A percentile compares a stretch with the other conserved stretches of the same genome.
phyloP scores from a whole-genome alignment of 2,888 invertebrate species.

The Micropterix aruncella region DNA sequence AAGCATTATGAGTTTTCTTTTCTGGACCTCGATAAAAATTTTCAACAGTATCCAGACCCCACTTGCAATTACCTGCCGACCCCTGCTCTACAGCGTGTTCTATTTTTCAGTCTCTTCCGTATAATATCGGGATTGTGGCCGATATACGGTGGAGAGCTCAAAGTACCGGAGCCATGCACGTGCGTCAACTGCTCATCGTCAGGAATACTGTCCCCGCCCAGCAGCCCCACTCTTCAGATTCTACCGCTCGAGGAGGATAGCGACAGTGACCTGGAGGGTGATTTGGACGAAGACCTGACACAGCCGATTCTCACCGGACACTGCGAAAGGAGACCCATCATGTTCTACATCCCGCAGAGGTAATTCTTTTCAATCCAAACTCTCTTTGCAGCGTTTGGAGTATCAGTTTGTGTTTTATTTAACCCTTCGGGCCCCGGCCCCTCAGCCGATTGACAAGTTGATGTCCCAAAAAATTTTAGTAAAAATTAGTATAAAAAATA shows the following conservation, averaged over 20 bases:
- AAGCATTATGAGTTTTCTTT: too few relatives aligned
- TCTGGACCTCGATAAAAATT: too few relatives aligned
- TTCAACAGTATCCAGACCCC: too few relatives aligned
- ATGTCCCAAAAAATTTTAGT: too few relatives aligned
- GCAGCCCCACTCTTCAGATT: not conserved
- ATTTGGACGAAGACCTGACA: not conserved
- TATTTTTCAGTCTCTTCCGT: slow-evolving; percentile 56
- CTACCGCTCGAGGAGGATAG: not conserved
- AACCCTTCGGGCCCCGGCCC: too few relatives aligned
- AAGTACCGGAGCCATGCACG: slow-evolving; percentile 42
- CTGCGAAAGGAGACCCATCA: slow-evolving; percentile 46
- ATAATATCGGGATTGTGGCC: slow-evolving; percentile 94
- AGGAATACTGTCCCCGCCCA: slow-evolving; percentile 8
- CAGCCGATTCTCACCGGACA: slow-evolving; percentile 13
- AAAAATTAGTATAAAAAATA: too few relatives aligned
- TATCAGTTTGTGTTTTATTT: too few relatives aligned
- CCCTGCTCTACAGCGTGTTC: too few relatives aligned
- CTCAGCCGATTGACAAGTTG: too few relatives aligned
- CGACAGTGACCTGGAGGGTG: not conserved
- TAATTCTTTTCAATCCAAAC: slow-evolving; percentile 18
- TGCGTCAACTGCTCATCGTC: slow-evolving; percentile 31
- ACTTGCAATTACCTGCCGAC: too few relatives aligned
- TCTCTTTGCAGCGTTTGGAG: too few relatives aligned
- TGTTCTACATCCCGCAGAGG: slow-evolving; percentile 88
- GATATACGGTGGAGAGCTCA: slow-evolving; percentile 68